These are phyloP conservation scores for Agriotes lineatus DNA, from an alignment of 2,888 invertebrate genomes.

Conservation along the genomic window DNA sequence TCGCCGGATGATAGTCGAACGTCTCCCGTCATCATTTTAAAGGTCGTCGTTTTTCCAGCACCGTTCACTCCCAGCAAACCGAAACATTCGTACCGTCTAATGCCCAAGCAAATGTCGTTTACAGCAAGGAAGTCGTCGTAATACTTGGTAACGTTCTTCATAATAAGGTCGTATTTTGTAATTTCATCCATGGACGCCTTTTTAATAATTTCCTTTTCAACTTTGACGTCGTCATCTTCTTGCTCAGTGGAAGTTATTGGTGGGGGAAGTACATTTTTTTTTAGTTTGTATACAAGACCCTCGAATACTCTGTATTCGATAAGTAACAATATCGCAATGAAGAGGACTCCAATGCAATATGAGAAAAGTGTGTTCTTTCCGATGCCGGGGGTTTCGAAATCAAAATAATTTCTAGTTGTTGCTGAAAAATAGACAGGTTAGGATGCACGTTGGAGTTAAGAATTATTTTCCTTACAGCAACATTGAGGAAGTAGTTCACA, in stretches of 20 bases:
- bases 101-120: conserved; percentile 73
- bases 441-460: no score
- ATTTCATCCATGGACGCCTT: conserved; percentile 60
- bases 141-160: conserved; percentile 82
- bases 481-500: conserved; percentile 57
- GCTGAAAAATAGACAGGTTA: no score
- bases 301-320: conserved; percentile 73
- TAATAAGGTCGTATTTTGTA: conserved; percentile 63
- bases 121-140: conserved; percentile 79
- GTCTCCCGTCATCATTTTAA: conserved; percentile 89
- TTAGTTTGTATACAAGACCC: conserved; percentile 59
- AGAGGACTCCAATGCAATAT: conserved; percentile 68
- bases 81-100: conserved; percentile 78
- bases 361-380: conserved; percentile 76
- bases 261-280: background rate
- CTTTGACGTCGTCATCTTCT: conserved; percentile 69
- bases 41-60: conserved; percentile 88
- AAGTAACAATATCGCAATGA: conserved; percentile 73
- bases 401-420: conserved; percentile 66
- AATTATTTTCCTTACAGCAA: conserved; percentile 62
- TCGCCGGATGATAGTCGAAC: conserved; percentile 74
- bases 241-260: background rate
- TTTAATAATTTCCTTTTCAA: conserved; percentile 68
- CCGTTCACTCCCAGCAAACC: conserved; percentile 86
- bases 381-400: conserved; percentile 79